These are phyloP conservation scores for Dascillus cervinus DNA, from an alignment of 2,888 invertebrate genomes.

Conservation along the genomic window DNA sequence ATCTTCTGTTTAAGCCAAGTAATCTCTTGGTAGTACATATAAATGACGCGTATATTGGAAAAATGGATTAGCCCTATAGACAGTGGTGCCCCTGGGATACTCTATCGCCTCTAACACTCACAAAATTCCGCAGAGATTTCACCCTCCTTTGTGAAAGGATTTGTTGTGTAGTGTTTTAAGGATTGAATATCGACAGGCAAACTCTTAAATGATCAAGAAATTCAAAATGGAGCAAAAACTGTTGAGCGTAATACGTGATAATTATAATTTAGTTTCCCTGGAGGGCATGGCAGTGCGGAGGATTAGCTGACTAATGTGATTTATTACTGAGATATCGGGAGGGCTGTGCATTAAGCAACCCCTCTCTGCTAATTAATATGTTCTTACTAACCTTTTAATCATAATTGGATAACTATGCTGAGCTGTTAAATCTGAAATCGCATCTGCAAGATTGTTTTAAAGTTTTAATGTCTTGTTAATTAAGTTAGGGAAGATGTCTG, in stretches of 20 bases:
- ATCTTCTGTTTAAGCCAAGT: constrained; percentile 24
- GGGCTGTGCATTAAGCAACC: constrained; percentile 32
- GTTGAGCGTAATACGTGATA: constrained; percentile 15
- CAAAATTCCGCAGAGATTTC: constrained; percentile 28
- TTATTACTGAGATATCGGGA: constrained; percentile 39
- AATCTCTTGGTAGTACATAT: constrained; percentile 35
- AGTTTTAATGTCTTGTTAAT: constrained; percentile 41
- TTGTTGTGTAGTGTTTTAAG: constrained; percentile 26
- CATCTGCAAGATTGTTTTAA: constrained; percentile 34
- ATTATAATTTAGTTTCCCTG: constrained; percentile 22
- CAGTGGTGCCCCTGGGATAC: constrained; percentile 35
- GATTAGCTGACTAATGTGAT: constrained; percentile 42
- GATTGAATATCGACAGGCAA: too few relatives aligned
- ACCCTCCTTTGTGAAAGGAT: constrained; percentile 26
- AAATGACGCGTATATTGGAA: constrained; percentile 42
- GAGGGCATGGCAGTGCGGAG: constrained; percentile 25
- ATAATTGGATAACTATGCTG: constrained; percentile 44
- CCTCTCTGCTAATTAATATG: constrained; percentile 41
- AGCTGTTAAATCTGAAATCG: constrained; percentile 33
- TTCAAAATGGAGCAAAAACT: not conserved
- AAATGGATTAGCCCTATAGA: constrained; percentile 39
- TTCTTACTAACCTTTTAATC: constrained; percentile 45
- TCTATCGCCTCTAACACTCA: constrained; percentile 39
- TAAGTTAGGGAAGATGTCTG: too few relatives aligned
- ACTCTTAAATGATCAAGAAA: not conserved